Percentiles rank a stretch among this genome's conserved stretches.
phyloP scores from a whole-genome alignment of 1,140 invertebrate species.

The Diuraphis noxia region DNA sequence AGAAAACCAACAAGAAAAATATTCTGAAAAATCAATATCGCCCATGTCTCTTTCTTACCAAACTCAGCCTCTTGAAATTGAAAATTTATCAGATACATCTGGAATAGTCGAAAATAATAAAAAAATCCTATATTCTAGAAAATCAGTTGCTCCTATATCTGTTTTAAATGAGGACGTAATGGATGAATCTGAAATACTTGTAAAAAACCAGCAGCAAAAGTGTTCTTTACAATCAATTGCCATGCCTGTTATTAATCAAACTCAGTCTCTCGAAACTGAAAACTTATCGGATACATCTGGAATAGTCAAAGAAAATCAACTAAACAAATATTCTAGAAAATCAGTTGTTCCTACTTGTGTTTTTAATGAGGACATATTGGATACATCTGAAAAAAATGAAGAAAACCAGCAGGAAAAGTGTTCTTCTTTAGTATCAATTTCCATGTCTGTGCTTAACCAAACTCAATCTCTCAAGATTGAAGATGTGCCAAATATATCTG shows the following conservation, averaged over 20 bases:
- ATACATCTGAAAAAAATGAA: neutral
- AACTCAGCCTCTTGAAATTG: neutral
- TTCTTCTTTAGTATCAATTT: neutral
- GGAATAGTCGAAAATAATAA: neutral
- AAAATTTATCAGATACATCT: neutral
- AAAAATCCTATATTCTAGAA: neutral
- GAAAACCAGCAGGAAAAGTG: neutral
- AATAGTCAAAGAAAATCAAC: neutral
- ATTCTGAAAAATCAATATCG: neutral
- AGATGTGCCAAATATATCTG: neutral
- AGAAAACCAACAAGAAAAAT: neutral
- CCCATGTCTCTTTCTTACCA: no score
- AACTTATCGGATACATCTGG: neutral
- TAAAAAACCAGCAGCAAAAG: neutral
- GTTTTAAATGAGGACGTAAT: neutral
- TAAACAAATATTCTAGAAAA: slow-evolving; percentile 20
- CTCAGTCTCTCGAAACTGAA: neutral
- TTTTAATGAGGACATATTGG: neutral
- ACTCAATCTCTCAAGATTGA: neutral
- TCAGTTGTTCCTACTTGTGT: neutral
- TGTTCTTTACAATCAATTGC: neutral
- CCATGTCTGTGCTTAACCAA: neutral
- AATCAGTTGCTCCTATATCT: neutral
- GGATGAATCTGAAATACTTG: neutral
- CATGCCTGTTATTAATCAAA: neutral